phyloP scores from a whole-genome alignment of 1,140 invertebrate species.

The Ceratosolen solmsi region DNA sequence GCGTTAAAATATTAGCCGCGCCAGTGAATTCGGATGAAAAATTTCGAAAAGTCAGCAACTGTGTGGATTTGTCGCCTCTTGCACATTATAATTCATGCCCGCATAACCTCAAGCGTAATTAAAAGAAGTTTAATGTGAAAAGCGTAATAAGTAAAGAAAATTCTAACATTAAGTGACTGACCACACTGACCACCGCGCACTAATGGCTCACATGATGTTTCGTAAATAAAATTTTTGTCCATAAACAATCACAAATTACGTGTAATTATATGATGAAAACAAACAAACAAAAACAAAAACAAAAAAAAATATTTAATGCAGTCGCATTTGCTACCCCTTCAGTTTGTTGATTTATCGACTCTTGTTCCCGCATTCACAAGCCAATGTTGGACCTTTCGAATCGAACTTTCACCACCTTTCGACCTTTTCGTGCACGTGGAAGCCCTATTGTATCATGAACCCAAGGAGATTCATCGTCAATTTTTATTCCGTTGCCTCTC shows the following conservation, averaged over 20 bases:
- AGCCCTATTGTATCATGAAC: neutral
- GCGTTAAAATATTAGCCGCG: too few relatives aligned
- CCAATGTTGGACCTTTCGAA: too few relatives aligned
- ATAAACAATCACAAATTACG: neutral
- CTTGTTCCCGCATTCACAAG: too few relatives aligned
- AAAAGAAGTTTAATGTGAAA: conserved; percentile 2
- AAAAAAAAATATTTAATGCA: neutral
- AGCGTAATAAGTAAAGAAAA: neutral
- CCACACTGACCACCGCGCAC: neutral
- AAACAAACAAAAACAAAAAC: neutral
- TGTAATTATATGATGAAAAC: neutral
- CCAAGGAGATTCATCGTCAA: neutral
- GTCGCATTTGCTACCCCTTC: too few relatives aligned
- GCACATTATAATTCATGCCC: too few relatives aligned
- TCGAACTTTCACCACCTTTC: neutral
- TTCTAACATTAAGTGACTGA: neutral
- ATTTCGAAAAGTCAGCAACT: too few relatives aligned
- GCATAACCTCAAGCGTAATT: neutral
- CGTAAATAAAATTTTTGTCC: neutral
- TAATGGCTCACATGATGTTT: neutral
- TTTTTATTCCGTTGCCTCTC: too few relatives aligned
- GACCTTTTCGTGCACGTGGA: neutral
- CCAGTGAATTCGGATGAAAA: too few relatives aligned
- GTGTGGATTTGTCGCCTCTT: too few relatives aligned
- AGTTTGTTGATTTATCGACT: too few relatives aligned